Conservation (phyloP, 2,797 vertebrate genomes). For the Periophthalmus magnuspinnatus region DNA sequence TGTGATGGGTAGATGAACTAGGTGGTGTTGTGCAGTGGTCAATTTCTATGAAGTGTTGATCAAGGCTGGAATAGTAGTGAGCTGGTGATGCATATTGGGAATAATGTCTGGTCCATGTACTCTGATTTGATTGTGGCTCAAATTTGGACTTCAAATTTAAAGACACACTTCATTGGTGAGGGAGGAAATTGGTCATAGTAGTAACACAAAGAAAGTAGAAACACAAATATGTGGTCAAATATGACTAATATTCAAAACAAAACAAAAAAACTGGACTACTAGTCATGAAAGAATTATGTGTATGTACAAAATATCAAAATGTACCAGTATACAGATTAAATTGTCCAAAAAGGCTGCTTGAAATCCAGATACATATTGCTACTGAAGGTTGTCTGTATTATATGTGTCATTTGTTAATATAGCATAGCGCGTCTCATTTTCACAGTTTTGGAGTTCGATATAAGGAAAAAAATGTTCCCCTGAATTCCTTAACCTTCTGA, state of each 20-base stretch:
- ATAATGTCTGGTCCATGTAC: not conserved
- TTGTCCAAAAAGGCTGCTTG: not conserved
- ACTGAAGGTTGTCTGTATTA: not conserved
- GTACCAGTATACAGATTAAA: not conserved
- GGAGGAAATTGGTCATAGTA: too few species aligned
- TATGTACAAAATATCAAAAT: not conserved
- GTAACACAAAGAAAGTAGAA: not conserved
- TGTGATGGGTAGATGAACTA: not conserved
- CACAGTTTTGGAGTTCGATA: not conserved
- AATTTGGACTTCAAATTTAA: not conserved
- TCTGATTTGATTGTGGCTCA: not conserved
- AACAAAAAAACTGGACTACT: not conserved
- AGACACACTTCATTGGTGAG: not conserved
- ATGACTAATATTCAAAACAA: not conserved
- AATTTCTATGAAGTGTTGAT: not conserved
- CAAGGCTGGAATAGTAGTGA: not conserved
- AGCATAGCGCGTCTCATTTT: not conserved
- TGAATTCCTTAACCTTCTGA: constrained; percentile 63
- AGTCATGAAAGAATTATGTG: not conserved
- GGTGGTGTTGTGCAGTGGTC: not conserved
- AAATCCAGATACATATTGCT: not conserved
- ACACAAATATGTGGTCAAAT: not conserved
- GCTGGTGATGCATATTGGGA: not conserved
- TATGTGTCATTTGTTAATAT: not conserved
- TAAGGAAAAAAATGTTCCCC: constrained; percentile 55